phyloP scores from a whole-genome alignment of 2,888 invertebrate species.

The Odontomyia ornata region DNA sequence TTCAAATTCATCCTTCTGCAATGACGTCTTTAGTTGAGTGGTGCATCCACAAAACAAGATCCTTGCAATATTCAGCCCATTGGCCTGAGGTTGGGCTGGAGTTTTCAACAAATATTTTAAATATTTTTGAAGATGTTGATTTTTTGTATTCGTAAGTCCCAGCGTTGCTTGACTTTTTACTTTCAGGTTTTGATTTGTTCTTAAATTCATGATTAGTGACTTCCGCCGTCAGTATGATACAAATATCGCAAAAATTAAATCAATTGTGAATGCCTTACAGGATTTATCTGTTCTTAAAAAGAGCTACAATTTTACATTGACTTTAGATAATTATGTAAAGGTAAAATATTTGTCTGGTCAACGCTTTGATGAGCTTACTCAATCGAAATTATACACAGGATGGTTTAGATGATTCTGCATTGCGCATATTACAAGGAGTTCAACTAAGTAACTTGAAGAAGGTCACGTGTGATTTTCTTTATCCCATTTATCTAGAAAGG shows the following conservation, averaged over 20 bases:
- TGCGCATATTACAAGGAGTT: slow-evolving; percentile 61
- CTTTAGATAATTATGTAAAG: slow-evolving; percentile 59
- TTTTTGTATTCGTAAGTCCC: slow-evolving; percentile 60
- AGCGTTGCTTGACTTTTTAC: slow-evolving; percentile 7
- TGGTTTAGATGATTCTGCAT: slow-evolving; percentile 60
- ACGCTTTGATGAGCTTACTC: background rate
- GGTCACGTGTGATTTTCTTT: slow-evolving; percentile 60
- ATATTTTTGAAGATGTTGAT: slow-evolving; percentile 60
- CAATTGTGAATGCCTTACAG: slow-evolving; percentile 59
- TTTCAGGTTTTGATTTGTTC: background rate
- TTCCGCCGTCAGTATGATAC: slow-evolving; percentile 60
- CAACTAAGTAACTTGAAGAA: slow-evolving; percentile 60
- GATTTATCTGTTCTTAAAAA: slow-evolving; percentile 60
- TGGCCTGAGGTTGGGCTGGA: slow-evolving; percentile 64
- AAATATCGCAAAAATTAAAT: slow-evolving; percentile 58
- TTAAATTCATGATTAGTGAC: slow-evolving; percentile 56
- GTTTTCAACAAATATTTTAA: slow-evolving; percentile 59
- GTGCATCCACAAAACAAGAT: slow-evolving; percentile 60
- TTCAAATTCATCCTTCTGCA: slow-evolving; percentile 60
- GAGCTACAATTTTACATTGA: slow-evolving; percentile 60
- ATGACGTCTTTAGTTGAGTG: slow-evolving; percentile 61
- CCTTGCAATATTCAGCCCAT: slow-evolving; percentile 59
- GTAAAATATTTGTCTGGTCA: no score
- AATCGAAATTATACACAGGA: slow-evolving; percentile 53
- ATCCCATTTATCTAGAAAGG: slow-evolving; percentile 62